phyloP scores from a whole-genome alignment of 2,797 vertebrate species.

The Lateolabrax maculatus region DNA sequence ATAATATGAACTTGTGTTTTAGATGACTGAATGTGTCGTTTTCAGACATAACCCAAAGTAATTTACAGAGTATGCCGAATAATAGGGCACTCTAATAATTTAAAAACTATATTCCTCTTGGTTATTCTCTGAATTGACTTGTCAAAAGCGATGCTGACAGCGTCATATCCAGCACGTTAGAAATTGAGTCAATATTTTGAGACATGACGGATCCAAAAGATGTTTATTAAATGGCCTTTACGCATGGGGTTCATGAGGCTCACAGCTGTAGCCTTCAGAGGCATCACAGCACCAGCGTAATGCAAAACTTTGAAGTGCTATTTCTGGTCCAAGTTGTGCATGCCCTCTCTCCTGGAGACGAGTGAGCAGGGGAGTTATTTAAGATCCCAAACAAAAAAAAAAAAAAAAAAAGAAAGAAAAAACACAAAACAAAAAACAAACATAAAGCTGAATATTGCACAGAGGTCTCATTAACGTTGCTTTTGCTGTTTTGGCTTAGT shows the following conservation, averaged over 20 bases:
- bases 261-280: constrained; percentile 75
- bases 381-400: constrained; percentile 39
- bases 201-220: constrained; percentile 75
- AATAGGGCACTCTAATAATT: background rate
- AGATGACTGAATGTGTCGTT: background rate
- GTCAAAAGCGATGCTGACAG: constrained; percentile 78
- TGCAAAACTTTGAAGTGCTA: constrained; percentile 76
- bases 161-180: constrained; percentile 69
- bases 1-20: background rate
- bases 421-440: constrained; percentile 22
- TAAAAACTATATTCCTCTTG: background rate
- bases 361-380: constrained; percentile 50
- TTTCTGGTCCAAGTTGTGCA: constrained; percentile 75
- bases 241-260: constrained; percentile 64
- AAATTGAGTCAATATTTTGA: constrained; percentile 81
- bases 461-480: constrained; percentile 42
- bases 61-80: background rate
- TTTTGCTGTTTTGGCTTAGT: constrained; percentile 28
- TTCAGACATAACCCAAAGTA: background rate
- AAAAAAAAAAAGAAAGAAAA: constrained; percentile 25
- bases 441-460: constrained; percentile 33
- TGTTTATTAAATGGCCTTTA: constrained; percentile 79
- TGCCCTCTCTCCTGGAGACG: constrained; percentile 55
- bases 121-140: constrained; percentile 70
- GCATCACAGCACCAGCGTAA: constrained; percentile 70